These are phyloP conservation scores for Pogonophryne albipinna DNA, from an alignment of 2,797 vertebrate genomes.

Conservation along the genomic window DNA sequence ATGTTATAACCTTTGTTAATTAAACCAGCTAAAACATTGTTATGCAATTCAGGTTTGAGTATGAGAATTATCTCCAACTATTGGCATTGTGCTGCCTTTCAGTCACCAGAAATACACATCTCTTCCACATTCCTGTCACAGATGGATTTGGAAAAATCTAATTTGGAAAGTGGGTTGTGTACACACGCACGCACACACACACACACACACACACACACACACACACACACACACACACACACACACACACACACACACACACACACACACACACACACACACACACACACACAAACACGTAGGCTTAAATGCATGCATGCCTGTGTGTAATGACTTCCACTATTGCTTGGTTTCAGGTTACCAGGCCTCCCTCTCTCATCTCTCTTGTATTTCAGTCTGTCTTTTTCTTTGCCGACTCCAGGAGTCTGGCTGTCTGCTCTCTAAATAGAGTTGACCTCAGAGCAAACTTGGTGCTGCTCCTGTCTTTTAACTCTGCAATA, in stretches of 20 bases:
- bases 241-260: conserved; percentile 19
- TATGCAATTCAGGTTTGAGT: conserved; percentile 4
- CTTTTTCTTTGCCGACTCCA: conserved; percentile 71
- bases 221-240: conserved; percentile 17
- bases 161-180: conserved; percentile 70
- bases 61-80: conserved; percentile 19
- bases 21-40: not conserved
- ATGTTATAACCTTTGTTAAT: not conserved
- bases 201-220: conserved; percentile 14
- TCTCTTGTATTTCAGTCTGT: conserved; percentile 63
- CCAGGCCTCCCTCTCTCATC: conserved; percentile 64
- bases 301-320: conserved; percentile 52
- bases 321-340: conserved; percentile 70
- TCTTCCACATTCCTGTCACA: conserved; percentile 67
- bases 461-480: conserved; percentile 70
- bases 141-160: conserved; percentile 74
- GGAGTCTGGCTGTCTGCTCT: conserved; percentile 85
- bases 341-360: conserved; percentile 74
- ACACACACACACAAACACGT: conserved; percentile 15
- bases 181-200: conserved; percentile 15
- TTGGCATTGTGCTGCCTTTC: conserved; percentile 41
- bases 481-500: conserved; percentile 61
- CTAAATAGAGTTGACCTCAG: conserved; percentile 87
- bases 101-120: conserved; percentile 48
- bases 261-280: conserved; percentile 23